phyloP scores from a whole-genome alignment of 2,888 invertebrate species.

The Drosophila fulvimacula region DNA sequence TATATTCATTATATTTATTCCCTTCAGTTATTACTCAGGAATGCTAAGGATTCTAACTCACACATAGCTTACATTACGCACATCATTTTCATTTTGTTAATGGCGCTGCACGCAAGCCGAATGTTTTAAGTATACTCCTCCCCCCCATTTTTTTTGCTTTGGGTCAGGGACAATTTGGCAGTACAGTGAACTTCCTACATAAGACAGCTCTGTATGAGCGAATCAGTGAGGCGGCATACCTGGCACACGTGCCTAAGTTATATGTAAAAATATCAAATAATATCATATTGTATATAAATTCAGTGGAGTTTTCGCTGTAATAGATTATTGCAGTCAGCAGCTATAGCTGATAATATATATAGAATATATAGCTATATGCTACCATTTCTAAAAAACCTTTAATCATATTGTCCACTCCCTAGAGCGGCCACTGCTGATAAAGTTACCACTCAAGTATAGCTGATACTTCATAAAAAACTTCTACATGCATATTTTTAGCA shows the following conservation, averaged over 20 bases:
- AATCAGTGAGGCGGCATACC: background rate
- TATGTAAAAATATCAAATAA: background rate
- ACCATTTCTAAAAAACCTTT: background rate
- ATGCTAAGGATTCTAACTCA: background rate
- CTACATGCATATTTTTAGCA: conserved; percentile 11
- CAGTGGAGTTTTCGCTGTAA: background rate
- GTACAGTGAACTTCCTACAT: background rate
- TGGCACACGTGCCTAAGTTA: too few relatives aligned
- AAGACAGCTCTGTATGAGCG: background rate
- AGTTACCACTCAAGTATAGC: background rate
- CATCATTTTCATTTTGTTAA: conserved; percentile 21
- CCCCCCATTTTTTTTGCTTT: conserved; percentile 4
- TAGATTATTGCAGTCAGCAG: background rate
- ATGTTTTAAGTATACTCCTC: conserved; percentile 5
- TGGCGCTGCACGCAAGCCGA: conserved; percentile 4
- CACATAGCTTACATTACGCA: background rate
- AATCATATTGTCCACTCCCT: background rate
- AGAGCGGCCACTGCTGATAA: conserved; percentile 5
- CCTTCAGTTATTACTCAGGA: conserved; percentile 6
- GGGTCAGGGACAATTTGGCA: conserved; percentile 4
- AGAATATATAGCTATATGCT: too few relatives aligned
- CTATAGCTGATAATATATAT: background rate
- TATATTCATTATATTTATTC: conserved; percentile 4
- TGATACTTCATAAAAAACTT: conserved; percentile 1
- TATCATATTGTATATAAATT: too few relatives aligned